phyloP scores from a whole-genome alignment of 2,113 vertebrate genomes.

The Chamaetylas fuelleborni region DNA sequence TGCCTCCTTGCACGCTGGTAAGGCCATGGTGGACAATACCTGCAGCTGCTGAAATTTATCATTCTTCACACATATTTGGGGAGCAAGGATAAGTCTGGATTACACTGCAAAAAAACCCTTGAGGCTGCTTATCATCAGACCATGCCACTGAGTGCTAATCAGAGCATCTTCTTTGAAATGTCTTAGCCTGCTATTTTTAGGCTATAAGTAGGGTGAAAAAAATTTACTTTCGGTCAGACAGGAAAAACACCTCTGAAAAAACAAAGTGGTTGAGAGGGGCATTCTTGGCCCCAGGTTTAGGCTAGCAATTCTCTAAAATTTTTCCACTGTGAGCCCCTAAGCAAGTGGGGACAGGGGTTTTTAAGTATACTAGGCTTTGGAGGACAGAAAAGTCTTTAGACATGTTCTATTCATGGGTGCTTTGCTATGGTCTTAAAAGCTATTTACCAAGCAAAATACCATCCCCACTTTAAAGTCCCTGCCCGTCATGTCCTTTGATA shows the following conservation, averaged over 20 bases:
- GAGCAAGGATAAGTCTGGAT: not conserved
- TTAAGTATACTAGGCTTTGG: not conserved
- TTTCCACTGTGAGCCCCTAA: not conserved
- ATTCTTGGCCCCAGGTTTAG: not conserved
- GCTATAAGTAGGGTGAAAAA: not conserved
- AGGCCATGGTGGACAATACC: not conserved
- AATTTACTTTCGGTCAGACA: not conserved
- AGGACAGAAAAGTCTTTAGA: not conserved
- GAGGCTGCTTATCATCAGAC: not conserved
- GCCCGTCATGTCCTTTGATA: not conserved
- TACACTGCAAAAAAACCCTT: not conserved
- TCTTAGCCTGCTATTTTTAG: not conserved
- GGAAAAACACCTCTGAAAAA: not conserved
- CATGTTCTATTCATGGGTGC: not conserved
- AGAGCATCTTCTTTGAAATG: not conserved
- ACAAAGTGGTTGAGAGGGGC: rapidly evolving
- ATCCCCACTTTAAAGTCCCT: not conserved
- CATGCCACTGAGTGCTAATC: not conserved
- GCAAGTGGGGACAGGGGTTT: not conserved
- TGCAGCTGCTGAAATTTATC: not conserved
- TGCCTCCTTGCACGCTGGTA: not conserved
- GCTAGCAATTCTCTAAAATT: not conserved
- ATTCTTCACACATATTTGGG: not conserved
- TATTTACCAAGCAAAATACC: not conserved
- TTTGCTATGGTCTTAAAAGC: not conserved